Evolutionary conservation across 2,888 invertebrate species (phyloP), one percentile per base, ranked within the genome.

Genomic region (Epicampocera succincta): DNA sequence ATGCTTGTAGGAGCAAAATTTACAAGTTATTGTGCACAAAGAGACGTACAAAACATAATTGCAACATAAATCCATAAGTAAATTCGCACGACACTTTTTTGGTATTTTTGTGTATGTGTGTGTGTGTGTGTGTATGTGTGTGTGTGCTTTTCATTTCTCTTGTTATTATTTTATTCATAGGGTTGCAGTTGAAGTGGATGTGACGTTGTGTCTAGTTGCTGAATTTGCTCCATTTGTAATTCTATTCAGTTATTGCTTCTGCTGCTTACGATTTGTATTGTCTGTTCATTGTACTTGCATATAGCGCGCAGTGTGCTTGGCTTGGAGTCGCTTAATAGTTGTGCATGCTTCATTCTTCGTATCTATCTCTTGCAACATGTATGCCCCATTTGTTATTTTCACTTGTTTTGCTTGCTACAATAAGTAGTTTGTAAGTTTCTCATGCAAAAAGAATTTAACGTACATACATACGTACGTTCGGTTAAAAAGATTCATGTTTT

Each of bases 41-140:
- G 15, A 71, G 15, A 40, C 44, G 25, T 25, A 44, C 52, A 68
- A 66, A 76, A 65, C 74, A 71, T 78, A 82, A 71, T 71, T 82
- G 74, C 78, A 82, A 77, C 74, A 78, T 74, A 78, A 77, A 78
- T 82, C 68, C 78, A 65, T 69, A 69, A 78, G 46, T 44, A 78
- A 74, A 71, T 74, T 82, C 82, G 65, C 74, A 82, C 74, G 82
- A 74, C 82, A 78, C 68, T 82, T 82, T 82, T 75, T 68, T 17
- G 48, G 33, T 38, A 11, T 46, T 52, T 61, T 40, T 38, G 12
- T 72, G 38, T 50, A 15, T 44, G 15, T 56, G 19, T 69, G 25
- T 25, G 25, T 54, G 15, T 52, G 19, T 42, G 21, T 52, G 3
- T 44, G 15, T 56, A 13, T 69, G 25, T 25, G 25, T 54, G 15